Conservation (phyloP, 2,888 invertebrate genomes). For the Zele albiditarsus region DNA sequence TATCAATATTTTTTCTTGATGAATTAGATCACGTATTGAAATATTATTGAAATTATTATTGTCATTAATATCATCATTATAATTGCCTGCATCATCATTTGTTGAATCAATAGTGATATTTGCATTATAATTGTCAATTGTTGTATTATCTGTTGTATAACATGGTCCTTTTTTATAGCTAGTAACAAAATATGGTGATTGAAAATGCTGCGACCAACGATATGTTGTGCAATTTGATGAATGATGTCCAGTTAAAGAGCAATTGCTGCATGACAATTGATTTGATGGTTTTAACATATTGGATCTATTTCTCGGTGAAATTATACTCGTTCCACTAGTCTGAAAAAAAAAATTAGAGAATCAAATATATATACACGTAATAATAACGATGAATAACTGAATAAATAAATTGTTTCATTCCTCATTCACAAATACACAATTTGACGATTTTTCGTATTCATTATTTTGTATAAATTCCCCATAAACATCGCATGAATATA, state of each 20-base stretch:
- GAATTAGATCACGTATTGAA: not conserved
- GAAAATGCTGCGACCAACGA: slow-evolving; percentile 66
- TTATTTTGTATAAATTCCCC: no score
- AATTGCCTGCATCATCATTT: not conserved
- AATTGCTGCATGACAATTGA: slow-evolving; percentile 72
- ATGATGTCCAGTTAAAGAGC: slow-evolving; percentile 71
- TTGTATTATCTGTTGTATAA: slow-evolving; percentile 3
- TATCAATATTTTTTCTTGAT: not conserved
- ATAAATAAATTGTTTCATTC: no score
- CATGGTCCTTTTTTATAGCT: slow-evolving; percentile 56
- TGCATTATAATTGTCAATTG: no score
- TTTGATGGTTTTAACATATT: slow-evolving; percentile 64
- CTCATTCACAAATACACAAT: no score
- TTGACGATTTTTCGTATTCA: no score
- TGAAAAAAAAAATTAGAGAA: slow-evolving; percentile 47
- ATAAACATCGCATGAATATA: no score
- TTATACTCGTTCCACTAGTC: slow-evolving; percentile 63
- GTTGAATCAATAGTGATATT: not conserved
- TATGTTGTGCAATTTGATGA: slow-evolving; percentile 59
- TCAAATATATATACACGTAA: no score
- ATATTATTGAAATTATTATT: not conserved
- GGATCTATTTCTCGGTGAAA: slow-evolving; percentile 55
- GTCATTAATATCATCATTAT: not conserved
- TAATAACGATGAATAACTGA: no score
- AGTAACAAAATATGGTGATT: slow-evolving; percentile 60